These are phyloP conservation scores for Oithona nana DNA, from an alignment of 2,888 invertebrate species.

Conservation along the genomic window DNA sequence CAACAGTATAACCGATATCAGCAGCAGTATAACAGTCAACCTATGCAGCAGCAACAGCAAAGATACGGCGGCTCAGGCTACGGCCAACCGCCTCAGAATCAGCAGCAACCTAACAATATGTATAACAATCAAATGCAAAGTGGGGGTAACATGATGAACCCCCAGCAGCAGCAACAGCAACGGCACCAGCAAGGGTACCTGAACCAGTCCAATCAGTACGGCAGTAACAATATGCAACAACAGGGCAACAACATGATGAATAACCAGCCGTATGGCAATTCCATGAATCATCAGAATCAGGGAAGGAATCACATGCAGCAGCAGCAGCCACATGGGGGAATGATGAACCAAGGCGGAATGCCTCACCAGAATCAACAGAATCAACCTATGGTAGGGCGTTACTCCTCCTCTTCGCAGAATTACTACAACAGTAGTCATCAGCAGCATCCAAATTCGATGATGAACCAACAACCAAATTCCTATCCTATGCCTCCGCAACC, in stretches of 20 bases:
- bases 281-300: not conserved
- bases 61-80: not conserved
- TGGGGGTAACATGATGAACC: not conserved
- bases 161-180: not conserved
- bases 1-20: not conserved
- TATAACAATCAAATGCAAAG: not conserved
- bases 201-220: not conserved
- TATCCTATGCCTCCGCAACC: not conserved
- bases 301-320: not conserved
- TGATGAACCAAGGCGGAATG: not conserved
- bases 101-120: not conserved
- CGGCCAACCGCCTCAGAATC: conserved; percentile 2
- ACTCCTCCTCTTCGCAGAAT: not conserved
- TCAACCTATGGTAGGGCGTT: not conserved
- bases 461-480: not conserved
- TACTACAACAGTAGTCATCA: not conserved
- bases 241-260: not conserved
- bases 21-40: not conserved
- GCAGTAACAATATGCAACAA: not conserved
- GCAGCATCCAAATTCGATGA: not conserved
- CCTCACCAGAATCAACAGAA: conserved; percentile 7
- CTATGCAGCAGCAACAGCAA: not conserved
- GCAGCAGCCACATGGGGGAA: not conserved
- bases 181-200: not conserved
- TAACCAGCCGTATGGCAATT: no score